A percentile compares a stretch with the other conserved stretches of the same genome.
Evolutionary conservation across 2,113 vertebrate genomes (phyloP).

Genomic region (Tichodroma muraria): DNA sequence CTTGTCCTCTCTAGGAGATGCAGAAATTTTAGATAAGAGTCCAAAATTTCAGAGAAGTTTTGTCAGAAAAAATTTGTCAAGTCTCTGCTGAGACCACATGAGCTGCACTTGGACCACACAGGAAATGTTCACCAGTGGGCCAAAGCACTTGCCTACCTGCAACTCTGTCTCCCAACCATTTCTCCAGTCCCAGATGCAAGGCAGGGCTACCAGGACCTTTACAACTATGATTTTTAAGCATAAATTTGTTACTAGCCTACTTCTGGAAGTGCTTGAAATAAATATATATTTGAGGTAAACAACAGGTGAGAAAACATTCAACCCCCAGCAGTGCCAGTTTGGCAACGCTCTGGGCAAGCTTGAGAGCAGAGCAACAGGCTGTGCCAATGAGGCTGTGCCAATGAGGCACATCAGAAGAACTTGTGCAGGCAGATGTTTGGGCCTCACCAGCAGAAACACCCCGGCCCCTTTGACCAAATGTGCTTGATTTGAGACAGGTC

Average conservation of each 20-base stretch:
- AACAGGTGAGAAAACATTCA: not conserved
- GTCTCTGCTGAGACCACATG: not conserved
- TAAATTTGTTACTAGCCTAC: not conserved
- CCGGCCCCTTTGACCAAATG: not conserved
- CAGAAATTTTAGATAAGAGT: not conserved
- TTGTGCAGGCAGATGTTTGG: not conserved
- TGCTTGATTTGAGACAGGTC: not conserved
- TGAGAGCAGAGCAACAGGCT: not conserved
- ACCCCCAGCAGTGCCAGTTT: not conserved
- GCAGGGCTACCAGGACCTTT: not conserved
- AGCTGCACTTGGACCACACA: not conserved
- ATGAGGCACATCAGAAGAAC: not conserved
- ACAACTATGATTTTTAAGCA: not conserved
- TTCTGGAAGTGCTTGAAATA: not conserved
- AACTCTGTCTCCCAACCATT: not conserved
- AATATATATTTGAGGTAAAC: not conserved
- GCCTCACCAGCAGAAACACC: not conserved
- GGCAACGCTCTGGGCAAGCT: not conserved
- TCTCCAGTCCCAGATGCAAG: not conserved
- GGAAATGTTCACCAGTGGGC: not conserved
- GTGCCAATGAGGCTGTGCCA: accelerated
- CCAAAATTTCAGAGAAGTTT: not conserved
- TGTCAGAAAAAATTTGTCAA: not conserved
- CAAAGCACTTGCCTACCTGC: not conserved
- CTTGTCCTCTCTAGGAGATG: not conserved